Conservation (phyloP, 2,888 invertebrate genomes). For the Ormyrus nitidulus region DNA sequence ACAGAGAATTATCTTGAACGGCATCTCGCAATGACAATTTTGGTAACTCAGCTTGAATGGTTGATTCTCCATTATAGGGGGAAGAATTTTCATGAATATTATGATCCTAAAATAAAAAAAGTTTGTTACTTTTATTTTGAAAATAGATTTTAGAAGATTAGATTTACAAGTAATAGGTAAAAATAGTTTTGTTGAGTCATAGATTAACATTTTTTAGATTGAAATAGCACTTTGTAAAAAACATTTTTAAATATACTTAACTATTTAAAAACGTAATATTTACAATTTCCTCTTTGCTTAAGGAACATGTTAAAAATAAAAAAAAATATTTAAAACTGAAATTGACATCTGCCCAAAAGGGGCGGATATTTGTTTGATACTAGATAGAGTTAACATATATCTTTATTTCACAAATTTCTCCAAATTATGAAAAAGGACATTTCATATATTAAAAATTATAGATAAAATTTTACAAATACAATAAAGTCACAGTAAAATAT, state of each 20-base stretch:
- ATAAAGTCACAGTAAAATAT: no score
- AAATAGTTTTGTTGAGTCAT: no score
- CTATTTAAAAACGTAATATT: background rate
- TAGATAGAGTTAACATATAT: background rate
- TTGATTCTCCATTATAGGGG: slow-evolving; percentile 69
- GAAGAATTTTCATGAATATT: slow-evolving; percentile 60
- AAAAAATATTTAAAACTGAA: background rate
- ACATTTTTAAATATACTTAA: no score
- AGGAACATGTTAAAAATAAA: slow-evolving; percentile 8
- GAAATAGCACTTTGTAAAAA: no score
- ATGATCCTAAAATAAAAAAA: slow-evolving; percentile 62
- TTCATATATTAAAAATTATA: no score
- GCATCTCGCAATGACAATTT: slow-evolving; percentile 70
- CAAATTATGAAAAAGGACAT: background rate
- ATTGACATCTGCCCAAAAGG: slow-evolving; percentile 28
- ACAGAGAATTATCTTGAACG: slow-evolving; percentile 69
- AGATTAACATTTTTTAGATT: no score
- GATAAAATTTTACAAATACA: no score
- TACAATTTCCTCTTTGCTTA: background rate
- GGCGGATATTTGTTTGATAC: slow-evolving; percentile 28
- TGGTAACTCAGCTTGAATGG: slow-evolving; percentile 68
- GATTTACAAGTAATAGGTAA: no score
- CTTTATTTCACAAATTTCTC: background rate
- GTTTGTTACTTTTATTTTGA: no score
- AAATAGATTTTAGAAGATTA: no score